These are phyloP conservation scores for Caradrina kadenii DNA, from an alignment of 2,888 invertebrate species.

Conservation along the genomic window DNA sequence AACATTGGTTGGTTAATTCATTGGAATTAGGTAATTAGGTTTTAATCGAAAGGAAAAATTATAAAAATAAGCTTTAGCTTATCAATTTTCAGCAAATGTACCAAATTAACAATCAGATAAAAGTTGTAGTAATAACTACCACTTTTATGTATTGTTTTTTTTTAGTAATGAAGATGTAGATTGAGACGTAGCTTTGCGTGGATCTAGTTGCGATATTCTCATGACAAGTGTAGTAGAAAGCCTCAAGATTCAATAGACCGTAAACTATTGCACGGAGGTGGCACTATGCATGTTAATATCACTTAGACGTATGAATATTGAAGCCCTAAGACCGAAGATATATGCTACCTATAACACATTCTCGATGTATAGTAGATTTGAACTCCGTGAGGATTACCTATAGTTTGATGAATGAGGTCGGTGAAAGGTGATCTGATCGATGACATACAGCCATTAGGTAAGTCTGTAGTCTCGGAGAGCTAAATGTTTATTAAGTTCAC, in stretches of 20 bases:
- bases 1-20: too few relatives aligned
- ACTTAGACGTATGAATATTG: conserved; percentile 34
- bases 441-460: conserved; percentile 5
- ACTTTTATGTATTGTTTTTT: too few relatives aligned
- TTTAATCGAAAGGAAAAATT: too few relatives aligned
- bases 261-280: conserved; percentile 8
- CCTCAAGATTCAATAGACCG: not conserved
- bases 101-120: too few relatives aligned
- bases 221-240: too few relatives aligned
- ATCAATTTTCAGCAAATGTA: too few relatives aligned
- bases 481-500: not conserved
- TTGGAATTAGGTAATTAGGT: too few relatives aligned
- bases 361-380: conserved; percentile 4
- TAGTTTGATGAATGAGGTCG: conserved; percentile 21
- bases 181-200: too few relatives aligned
- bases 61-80: too few relatives aligned
- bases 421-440: conserved; percentile 39
- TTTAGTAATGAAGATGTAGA: too few relatives aligned
- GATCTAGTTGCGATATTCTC: too few relatives aligned
- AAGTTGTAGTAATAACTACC: too few relatives aligned
- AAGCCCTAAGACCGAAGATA: conserved; percentile 8
- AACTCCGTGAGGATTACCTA: conserved; percentile 15
- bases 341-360: conserved; percentile 9
- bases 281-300: conserved; percentile 44
- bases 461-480: conserved; percentile 5